Evolutionary conservation across 2,888 invertebrate species (phyloP).

Genomic region (Limenitis camilla): DNA sequence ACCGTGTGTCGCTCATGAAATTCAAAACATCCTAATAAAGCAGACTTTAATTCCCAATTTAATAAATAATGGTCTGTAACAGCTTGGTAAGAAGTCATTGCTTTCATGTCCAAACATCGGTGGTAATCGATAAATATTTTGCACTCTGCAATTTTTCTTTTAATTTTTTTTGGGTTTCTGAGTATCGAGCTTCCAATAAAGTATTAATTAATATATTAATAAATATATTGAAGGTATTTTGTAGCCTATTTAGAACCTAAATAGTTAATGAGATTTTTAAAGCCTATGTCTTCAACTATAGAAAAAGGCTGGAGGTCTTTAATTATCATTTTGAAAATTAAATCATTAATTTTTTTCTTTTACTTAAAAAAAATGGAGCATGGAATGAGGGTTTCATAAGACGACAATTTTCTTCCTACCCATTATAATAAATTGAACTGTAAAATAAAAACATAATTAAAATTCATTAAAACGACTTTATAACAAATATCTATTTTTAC

Average conservation of each 20-base stretch:
- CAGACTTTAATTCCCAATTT: constrained; percentile 25
- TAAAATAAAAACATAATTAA: too few species aligned
- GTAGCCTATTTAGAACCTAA: constrained; percentile 28
- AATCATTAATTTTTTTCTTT: constrained; percentile 25
- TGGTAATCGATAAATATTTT: constrained; percentile 25
- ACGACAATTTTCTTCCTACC: too few species aligned
- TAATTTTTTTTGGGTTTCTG: constrained; percentile 19
- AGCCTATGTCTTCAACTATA: constrained; percentile 27
- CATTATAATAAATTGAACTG: too few species aligned
- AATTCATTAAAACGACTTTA: too few species aligned
- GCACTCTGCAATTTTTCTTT: constrained; percentile 23
- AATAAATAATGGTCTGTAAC: constrained; percentile 27
- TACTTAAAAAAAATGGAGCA: too few species aligned
- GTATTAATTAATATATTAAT: constrained; percentile 26
- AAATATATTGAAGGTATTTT: constrained; percentile 27
- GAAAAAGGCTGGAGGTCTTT: constrained; percentile 27
- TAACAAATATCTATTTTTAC: too few species aligned
- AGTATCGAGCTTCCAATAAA: constrained; percentile 24
- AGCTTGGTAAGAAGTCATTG: constrained; percentile 26
- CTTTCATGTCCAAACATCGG: constrained; percentile 26
- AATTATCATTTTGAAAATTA: constrained; percentile 26
- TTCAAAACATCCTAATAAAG: constrained; percentile 23
- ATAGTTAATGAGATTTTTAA: constrained; percentile 25
- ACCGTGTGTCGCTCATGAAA: constrained; percentile 19
- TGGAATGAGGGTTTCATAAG: too few species aligned